phyloP scores from a whole-genome alignment of 2,113 vertebrate genomes.

The Calonectris borealis region DNA sequence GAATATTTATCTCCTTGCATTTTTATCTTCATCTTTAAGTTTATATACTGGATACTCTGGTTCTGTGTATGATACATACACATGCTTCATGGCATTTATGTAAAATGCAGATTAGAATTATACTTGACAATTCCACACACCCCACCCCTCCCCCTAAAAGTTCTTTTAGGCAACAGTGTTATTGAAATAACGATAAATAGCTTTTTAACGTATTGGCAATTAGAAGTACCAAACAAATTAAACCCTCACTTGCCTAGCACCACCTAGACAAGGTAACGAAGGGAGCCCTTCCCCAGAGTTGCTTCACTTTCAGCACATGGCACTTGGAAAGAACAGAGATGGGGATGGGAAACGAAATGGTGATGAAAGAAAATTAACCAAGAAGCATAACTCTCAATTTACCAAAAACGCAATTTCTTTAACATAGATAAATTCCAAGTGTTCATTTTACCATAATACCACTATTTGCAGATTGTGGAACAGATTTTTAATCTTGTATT shows the following conservation, averaged over 20 bases:
- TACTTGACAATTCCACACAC: too few species aligned
- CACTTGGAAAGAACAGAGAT: background rate
- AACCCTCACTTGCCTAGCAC: background rate
- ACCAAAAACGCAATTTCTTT: background rate
- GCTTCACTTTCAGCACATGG: rapidly evolving
- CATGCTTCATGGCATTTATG: background rate
- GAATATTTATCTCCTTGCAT: background rate
- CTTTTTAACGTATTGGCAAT: background rate
- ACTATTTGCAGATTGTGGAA: background rate
- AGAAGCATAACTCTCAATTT: background rate
- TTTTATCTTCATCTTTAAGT: background rate
- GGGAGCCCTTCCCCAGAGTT: background rate
- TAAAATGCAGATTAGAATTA: background rate
- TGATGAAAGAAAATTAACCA: background rate
- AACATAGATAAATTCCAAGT: background rate
- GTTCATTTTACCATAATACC: background rate
- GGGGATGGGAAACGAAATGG: background rate
- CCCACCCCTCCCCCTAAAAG: background rate
- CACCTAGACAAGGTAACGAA: background rate
- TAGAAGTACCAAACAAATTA: background rate
- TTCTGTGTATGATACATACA: background rate
- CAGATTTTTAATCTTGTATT: background rate
- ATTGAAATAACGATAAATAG: background rate
- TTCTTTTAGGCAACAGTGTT: background rate
- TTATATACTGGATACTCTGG: background rate